Evolutionary conservation across 2,113 vertebrate species (phyloP).

Genomic region (Alouatta palliata): DNA sequence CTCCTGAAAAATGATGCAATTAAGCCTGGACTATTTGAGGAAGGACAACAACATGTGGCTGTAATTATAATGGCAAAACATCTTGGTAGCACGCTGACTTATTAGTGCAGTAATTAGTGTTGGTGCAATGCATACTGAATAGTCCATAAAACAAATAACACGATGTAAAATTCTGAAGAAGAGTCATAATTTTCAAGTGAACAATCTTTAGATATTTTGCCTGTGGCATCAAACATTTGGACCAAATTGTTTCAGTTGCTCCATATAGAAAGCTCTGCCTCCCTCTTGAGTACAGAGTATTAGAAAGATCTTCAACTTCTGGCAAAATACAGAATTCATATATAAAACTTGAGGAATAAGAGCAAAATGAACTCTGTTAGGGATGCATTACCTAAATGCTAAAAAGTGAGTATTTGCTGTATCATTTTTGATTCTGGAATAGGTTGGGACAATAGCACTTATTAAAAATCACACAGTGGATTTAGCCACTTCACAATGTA

Average conservation of each 20-base stretch:
- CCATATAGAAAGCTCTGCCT: neutral
- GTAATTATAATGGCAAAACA: conserved; percentile 84
- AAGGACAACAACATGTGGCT: conserved; percentile 86
- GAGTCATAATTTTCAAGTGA: conserved; percentile 72
- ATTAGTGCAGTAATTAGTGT: conserved; percentile 82
- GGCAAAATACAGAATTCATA: conserved; percentile 49
- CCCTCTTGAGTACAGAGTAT: neutral
- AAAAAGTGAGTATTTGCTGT: neutral
- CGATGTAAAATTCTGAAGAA: conserved; percentile 59
- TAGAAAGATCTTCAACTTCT: conserved; percentile 55
- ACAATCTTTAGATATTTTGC: conserved; percentile 67
- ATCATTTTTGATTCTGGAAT: conserved; percentile 7
- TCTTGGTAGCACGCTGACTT: conserved; percentile 84
- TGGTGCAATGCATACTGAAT: conserved; percentile 84
- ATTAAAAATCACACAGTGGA: conserved; percentile 21
- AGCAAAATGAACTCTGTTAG: conserved; percentile 54
- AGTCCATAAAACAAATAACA: conserved; percentile 83
- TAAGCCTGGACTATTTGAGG: conserved; percentile 84
- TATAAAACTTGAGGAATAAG: conserved; percentile 51
- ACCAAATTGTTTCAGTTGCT: conserved; percentile 39
- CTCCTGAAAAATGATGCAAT: conserved; percentile 85
- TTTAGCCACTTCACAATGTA: neutral
- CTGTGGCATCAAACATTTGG: conserved; percentile 56
- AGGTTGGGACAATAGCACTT: neutral
- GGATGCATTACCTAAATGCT: conserved; percentile 53